Evolutionary conservation across 2,113 vertebrate genomes (phyloP).

Genomic region (Leucoraja erinaceus): DNA sequence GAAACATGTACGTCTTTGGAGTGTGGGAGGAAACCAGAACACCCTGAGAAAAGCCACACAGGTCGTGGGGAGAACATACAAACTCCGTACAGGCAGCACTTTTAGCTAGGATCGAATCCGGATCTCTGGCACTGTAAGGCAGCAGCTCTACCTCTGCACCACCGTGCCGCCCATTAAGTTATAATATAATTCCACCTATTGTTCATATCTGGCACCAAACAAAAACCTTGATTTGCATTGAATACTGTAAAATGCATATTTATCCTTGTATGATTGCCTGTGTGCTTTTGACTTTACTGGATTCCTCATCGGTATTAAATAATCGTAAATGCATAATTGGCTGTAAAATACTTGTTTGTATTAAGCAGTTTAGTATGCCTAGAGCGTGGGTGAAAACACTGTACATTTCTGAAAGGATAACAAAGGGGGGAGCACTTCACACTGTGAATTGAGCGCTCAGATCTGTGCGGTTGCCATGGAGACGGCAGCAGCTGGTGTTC

Average conservation of each 20-base stretch:
- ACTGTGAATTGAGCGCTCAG: slow-evolving; percentile 5
- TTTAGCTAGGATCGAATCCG: too few species aligned
- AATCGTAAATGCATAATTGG: background rate
- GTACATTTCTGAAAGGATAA: background rate
- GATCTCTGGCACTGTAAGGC: too few species aligned
- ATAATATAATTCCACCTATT: background rate
- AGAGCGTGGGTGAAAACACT: background rate
- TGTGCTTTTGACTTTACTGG: background rate
- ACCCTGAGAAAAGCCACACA: too few species aligned
- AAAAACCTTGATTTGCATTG: background rate
- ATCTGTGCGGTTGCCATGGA: slow-evolving; percentile 5
- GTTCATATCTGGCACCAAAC: background rate
- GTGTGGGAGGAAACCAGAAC: too few species aligned
- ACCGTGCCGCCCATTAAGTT: background rate
- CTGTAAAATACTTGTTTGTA: slow-evolving; percentile 5
- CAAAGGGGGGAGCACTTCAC: slow-evolving; percentile 25
- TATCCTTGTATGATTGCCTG: background rate
- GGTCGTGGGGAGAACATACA: too few species aligned
- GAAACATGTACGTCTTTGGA: too few species aligned
- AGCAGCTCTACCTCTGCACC: too few species aligned
- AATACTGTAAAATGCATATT: background rate
- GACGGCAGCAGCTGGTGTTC: slow-evolving; percentile 19
- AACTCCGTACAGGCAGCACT: too few species aligned
- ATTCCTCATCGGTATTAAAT: background rate
- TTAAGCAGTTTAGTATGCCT: background rate